Conservation (phyloP, 2,113 vertebrate genomes). For the Brachypodius melanocephalos region DNA sequence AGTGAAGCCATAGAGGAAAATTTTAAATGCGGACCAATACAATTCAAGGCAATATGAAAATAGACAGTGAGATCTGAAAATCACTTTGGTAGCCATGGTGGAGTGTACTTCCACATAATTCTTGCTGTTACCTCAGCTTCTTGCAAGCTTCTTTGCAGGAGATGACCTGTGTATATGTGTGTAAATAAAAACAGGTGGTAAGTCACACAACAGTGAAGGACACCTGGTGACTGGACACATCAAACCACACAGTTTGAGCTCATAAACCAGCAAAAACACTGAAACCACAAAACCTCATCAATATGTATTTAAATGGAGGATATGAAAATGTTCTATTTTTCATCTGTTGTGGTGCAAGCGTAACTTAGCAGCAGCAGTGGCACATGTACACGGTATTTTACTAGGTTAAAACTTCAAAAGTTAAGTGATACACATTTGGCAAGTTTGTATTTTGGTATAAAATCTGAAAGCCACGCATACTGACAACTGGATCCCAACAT, state of each 20-base stretch:
- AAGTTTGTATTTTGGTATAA: not conserved
- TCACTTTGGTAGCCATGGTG: not conserved
- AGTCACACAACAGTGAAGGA: not conserved
- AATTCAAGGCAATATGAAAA: not conserved
- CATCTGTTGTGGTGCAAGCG: not conserved
- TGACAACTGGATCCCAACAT: not conserved
- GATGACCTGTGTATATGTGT: fast-evolving
- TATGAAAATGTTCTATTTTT: not conserved
- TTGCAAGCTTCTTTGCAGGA: not conserved
- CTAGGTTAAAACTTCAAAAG: not conserved
- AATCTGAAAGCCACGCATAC: not conserved
- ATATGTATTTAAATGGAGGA: not conserved
- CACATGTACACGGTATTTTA: not conserved
- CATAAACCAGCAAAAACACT: not conserved
- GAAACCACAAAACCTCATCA: not conserved
- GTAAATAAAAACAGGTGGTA: not conserved
- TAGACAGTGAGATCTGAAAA: not conserved
- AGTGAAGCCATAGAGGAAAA: not conserved
- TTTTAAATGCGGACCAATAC: not conserved
- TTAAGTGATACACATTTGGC: not conserved
- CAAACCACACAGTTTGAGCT: not conserved
- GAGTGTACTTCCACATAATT: not conserved
- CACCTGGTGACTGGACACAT: not conserved
- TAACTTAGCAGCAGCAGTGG: fast-evolving
- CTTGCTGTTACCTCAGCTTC: not conserved